Base-by-base conservation (phyloP, 2,797 vertebrate genomes). In the Hippoglossus hippoglossus region DNA sequence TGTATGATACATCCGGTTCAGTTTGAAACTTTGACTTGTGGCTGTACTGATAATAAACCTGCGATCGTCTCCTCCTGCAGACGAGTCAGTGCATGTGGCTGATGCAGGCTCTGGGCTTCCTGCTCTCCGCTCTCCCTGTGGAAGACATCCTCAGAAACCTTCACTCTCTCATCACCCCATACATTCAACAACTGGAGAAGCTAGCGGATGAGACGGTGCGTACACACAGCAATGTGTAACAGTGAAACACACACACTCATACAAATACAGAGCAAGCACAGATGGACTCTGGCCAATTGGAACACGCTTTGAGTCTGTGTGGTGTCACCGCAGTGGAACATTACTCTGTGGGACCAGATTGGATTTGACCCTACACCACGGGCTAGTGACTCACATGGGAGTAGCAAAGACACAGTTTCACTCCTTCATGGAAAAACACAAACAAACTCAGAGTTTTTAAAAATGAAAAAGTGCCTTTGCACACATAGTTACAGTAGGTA, bases 21-120 rank as follows among this genome's bases (percentile, higher is more conserved):
- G 31, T 11, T 34, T 3, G 31, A 34, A 34, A 31, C 28, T 15
- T 4, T 52, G 5, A 52, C 15, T 6, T 11, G 54, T 57, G 39
- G 44, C 24, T 25, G 24, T 70, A 54, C 15, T 6, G 51, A 70
- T 61, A 13, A 21, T 64, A 16, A 74, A 72, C 52, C 26, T 66
- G 2, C 13, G 2, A 39, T 77, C 4, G 7, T 73, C 6, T 69
- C 7, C 77, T 87, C 64, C 85, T 69, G 54, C 88, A 99, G 98
- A 99, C 97, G 0, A 99, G 98, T 92, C 98, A 99, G 92, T 99
- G 98, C 80, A 99, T 99, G 98, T 99, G 98, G 98, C 92, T 99
- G 91, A 99, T 99, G 98, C 98, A 99, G 91, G 98, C 98, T 2
- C 93, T 99, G 59, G 98, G 98, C 80, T 99, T 99, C 92, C 95